These are phyloP conservation scores for Melieria crassipennis DNA, from an alignment of 2,888 invertebrate genomes.

Conservation along the genomic window DNA sequence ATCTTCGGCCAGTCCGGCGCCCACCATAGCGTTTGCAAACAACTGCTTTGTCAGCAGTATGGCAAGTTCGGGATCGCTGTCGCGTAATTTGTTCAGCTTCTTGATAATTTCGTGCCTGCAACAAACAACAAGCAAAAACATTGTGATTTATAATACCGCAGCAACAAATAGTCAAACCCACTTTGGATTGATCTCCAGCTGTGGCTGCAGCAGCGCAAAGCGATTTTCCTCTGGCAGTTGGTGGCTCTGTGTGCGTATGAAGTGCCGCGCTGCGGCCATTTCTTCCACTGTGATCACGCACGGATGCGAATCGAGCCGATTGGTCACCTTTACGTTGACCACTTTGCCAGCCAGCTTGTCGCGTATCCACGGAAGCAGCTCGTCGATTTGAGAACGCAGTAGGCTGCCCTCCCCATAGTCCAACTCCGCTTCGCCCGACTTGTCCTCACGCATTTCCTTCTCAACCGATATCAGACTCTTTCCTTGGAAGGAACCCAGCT, in stretches of 20 bases:
- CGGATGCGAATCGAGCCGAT: slow-evolving; percentile 87
- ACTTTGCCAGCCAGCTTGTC: slow-evolving; percentile 81
- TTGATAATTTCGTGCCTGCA: slow-evolving; percentile 88
- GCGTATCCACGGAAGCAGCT: slow-evolving; percentile 82
- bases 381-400: slow-evolving; percentile 79
- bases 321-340: slow-evolving; percentile 83
- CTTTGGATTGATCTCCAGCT: slow-evolving; percentile 94
- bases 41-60: slow-evolving; percentile 88
- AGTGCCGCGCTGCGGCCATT: slow-evolving; percentile 96
- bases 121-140: slow-evolving; percentile 37
- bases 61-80: slow-evolving; percentile 82
- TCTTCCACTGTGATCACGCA: slow-evolving; percentile 96
- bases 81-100: slow-evolving; percentile 81
- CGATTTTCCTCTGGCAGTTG: slow-evolving; percentile 84
- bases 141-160: neutral
- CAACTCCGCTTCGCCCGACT: slow-evolving; percentile 69
- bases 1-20: slow-evolving; percentile 93
- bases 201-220: slow-evolving; percentile 87
- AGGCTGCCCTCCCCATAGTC: slow-evolving; percentile 76
- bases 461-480: slow-evolving; percentile 87
- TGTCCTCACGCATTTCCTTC: slow-evolving; percentile 87
- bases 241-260: slow-evolving; percentile 88
- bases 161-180: slow-evolving; percentile 63
- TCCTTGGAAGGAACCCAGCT: slow-evolving; percentile 79
- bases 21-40: slow-evolving; percentile 94